Base-by-base conservation (phyloP, 2,797 vertebrate genomes). In the Alcedo quadribrachys region DNA sequence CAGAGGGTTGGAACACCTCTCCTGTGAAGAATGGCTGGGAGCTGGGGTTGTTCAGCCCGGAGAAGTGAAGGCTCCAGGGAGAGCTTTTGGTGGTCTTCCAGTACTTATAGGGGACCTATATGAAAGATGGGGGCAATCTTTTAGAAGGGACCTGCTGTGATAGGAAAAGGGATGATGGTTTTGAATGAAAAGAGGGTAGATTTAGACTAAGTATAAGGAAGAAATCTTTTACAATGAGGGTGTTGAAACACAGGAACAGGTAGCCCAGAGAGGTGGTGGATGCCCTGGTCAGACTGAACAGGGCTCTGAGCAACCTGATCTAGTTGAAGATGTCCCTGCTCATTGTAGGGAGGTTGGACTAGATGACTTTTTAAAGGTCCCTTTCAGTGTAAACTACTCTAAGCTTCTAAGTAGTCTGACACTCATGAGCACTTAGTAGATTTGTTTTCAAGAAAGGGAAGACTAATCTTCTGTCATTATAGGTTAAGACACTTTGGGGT, bases 361-460 rank as follows among this genome's bases (percentile, higher is more conserved):
- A 60, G 45, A 42, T 42, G 32, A 50, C 5, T 5, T 74, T 85
- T 85, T 65, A 42, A 32, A 85, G 61, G 14, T 51, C 32, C 21
- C 32, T 81, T 85, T 32, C 30, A 46, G 61, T 32, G 20, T 53
- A 61, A 57, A 55, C 4, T 54, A 16, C 25, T 81, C 35, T 35
- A 32, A 32, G 35, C 50, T 55, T 65, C 35, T 61, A 51, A 74
- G 61, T 21, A 77, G 30, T 67, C 61, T 61, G 58, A 61, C 62
- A 70, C 24, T 81, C 28, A 35, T 15, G 50, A 93, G 76, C 42
- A 81, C 69, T 48, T 76, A 53, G 50, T 12, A n/a, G 51, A 50
- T 83, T 80, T 71, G 33, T 63, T 43, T 68, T 50, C 45, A 88
- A 91, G 68, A 57, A 92, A 67, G 57, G 28, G 21, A 92, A 85